phyloP scores from a whole-genome alignment of 2,888 invertebrate genomes.

The Liodrosophila aerea region DNA sequence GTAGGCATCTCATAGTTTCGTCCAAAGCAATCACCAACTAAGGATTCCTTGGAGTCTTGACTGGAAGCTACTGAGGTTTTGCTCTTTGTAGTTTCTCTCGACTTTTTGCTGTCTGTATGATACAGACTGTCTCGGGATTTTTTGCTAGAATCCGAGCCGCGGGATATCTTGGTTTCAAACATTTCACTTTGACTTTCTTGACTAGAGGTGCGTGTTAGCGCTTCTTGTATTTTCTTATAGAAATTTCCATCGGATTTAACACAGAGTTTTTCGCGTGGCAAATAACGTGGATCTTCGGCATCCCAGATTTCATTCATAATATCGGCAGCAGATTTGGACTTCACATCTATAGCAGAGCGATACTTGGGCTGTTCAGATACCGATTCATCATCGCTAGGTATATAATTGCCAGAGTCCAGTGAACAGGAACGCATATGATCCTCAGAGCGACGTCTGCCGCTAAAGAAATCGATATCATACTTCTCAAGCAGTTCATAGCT shows the following conservation, averaged over 20 bases:
- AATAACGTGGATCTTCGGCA: slow-evolving; percentile 89
- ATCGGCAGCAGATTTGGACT: slow-evolving; percentile 87
- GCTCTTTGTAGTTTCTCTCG: slow-evolving; percentile 86
- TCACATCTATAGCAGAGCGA: slow-evolving; percentile 85
- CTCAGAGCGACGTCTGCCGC: slow-evolving; percentile 81
- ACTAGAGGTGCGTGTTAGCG: slow-evolving; percentile 87
- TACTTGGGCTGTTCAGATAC: slow-evolving; percentile 85
- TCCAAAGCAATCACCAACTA: slow-evolving; percentile 80
- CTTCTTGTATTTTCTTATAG: slow-evolving; percentile 87
- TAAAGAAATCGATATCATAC: slow-evolving; percentile 83
- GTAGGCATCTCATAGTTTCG: slow-evolving; percentile 84
- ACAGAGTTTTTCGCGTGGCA: slow-evolving; percentile 88
- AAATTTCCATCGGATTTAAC: slow-evolving; percentile 89
- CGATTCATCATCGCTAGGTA: slow-evolving; percentile 89
- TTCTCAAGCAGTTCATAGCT: slow-evolving; percentile 93
- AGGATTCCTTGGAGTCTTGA: slow-evolving; percentile 87
- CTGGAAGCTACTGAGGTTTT: slow-evolving; percentile 86
- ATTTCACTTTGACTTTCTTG: slow-evolving; percentile 88
- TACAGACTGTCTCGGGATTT: slow-evolving; percentile 86
- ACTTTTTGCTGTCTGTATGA: slow-evolving; percentile 87
- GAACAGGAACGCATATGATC: slow-evolving; percentile 87
- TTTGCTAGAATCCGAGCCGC: slow-evolving; percentile 87
- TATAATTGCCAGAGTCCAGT: slow-evolving; percentile 89
- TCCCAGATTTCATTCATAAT: slow-evolving; percentile 90
- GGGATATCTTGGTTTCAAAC: slow-evolving; percentile 86